These are phyloP conservation scores for Drosophila rellima DNA, from an alignment of 2,888 invertebrate species.

Conservation along the genomic window DNA sequence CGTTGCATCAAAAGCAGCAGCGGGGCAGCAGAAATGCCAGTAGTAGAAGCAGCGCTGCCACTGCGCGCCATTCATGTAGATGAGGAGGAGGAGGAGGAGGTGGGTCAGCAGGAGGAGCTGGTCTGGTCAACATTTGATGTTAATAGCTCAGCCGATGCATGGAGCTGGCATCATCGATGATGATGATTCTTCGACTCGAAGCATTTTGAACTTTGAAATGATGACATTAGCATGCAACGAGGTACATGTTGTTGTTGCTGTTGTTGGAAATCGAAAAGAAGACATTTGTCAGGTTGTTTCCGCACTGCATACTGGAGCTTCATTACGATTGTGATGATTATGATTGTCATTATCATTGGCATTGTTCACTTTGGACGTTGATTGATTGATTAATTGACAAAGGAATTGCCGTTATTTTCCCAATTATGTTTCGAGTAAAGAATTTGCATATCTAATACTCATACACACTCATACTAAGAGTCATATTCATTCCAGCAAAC, in stretches of 20 bases:
- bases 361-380: constrained; percentile 49
- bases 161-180: constrained; percentile 35
- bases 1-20: constrained; percentile 22
- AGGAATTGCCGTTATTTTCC: constrained; percentile 75
- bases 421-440: constrained; percentile 45
- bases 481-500: constrained; percentile 7
- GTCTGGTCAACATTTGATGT: constrained; percentile 52
- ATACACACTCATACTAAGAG: not conserved
- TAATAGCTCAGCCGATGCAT: constrained; percentile 56
- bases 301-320: constrained; percentile 68
- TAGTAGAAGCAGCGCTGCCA: not conserved
- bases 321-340: constrained; percentile 34
- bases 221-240: constrained; percentile 72
- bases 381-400: constrained; percentile 85
- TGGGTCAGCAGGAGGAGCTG: constrained; percentile 6
- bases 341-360: constrained; percentile 38
- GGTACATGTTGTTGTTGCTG: constrained; percentile 21
- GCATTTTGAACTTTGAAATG: constrained; percentile 66
- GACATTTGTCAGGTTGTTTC: constrained; percentile 76
- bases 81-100: not conserved
- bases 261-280: not conserved
- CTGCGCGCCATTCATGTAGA: constrained; percentile 17
- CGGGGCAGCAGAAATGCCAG: constrained; percentile 6
- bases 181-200: constrained; percentile 19
- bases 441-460: constrained; percentile 58